Percentiles rank a stretch among this genome's conserved stretches.
Evolutionary conservation across 2,888 invertebrate genomes (phyloP).

Genomic region (Leptopterna dolabrata): DNA sequence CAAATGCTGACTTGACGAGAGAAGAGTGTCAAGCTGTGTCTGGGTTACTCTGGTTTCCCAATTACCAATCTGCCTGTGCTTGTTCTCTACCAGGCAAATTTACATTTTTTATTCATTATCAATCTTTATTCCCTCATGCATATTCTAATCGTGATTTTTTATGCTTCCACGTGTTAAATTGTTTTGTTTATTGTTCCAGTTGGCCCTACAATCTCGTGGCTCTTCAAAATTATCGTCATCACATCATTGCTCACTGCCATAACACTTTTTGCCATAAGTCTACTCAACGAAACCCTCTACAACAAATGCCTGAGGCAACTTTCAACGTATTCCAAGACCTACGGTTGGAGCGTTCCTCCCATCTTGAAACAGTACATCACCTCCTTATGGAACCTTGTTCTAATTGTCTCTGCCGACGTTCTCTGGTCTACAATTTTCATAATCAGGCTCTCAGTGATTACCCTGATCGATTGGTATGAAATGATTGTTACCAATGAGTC

Average conservation of each 20-base stretch:
- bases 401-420: background rate
- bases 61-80: too few species aligned
- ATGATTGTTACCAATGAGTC: background rate
- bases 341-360: background rate
- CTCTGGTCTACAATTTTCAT: background rate
- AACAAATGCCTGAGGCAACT: background rate
- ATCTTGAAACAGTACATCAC: background rate
- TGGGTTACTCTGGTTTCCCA: too few species aligned
- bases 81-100: too few species aligned
- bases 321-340: background rate
- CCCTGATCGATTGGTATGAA: background rate
- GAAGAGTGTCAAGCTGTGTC: too few species aligned
- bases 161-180: too few species aligned
- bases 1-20: too few species aligned
- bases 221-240: background rate
- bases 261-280: background rate
- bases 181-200: too few species aligned
- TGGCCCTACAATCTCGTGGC: background rate
- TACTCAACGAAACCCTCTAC: conserved; percentile 15
- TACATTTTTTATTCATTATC: too few species aligned
- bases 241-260: background rate
- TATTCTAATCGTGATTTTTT: too few species aligned
- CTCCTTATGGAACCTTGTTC: background rate
- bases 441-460: background rate
- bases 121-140: too few species aligned